A percentile compares a stretch with the other conserved stretches of the same genome.
These are phyloP conservation scores for Rhaphigaster nebulosa DNA, from an alignment of 2,888 invertebrate species.

Conservation along the genomic window DNA sequence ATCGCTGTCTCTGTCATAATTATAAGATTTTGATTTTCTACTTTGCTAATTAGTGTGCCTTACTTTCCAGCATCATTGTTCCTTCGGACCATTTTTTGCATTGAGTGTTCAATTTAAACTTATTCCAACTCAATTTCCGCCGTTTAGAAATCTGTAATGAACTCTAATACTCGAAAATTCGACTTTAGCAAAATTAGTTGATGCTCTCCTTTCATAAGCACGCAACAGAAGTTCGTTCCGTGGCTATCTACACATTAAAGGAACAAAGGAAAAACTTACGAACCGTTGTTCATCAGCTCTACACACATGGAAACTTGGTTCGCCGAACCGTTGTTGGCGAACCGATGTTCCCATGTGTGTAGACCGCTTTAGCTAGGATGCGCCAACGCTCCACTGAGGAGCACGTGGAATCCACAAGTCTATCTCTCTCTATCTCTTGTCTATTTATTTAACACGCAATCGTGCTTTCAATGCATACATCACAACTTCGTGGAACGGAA, in stretches of 20 bases:
- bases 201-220: background rate
- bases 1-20: constrained; percentile 41
- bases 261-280: too few species aligned
- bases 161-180: background rate
- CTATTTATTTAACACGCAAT: background rate
- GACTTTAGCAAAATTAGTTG: background rate
- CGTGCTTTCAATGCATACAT: background rate
- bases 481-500: background rate
- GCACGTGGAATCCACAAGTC: background rate
- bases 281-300: too few species aligned
- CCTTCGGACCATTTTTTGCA: background rate
- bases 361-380: too few species aligned
- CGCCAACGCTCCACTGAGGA: background rate
- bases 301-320: too few species aligned
- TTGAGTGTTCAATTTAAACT: constrained; percentile 37
- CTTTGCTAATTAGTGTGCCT: background rate
- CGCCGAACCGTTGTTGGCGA: too few species aligned
- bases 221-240: too few species aligned
- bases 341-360: too few species aligned
- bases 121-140: background rate
- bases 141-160: background rate
- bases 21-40: constrained; percentile 45
- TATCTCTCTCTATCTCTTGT: background rate
- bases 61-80: constrained; percentile 7
- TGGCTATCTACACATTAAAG: too few species aligned